Base-by-base conservation (phyloP, 1,140 invertebrate species). In the Chrysoperla carnea region DNA sequence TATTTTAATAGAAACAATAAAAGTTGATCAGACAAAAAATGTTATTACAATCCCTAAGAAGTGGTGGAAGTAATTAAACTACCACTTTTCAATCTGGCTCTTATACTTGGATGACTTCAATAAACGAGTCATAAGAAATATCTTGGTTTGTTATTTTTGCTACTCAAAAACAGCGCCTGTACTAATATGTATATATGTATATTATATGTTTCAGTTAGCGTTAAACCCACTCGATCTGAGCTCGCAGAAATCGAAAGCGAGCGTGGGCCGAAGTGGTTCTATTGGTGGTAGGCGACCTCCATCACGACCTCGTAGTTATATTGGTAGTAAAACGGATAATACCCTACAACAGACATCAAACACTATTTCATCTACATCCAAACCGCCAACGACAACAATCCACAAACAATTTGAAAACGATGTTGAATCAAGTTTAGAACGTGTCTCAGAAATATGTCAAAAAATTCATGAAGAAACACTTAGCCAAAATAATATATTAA, bases 211-310 rank as follows among this genome's bases (percentile, higher is more conserved):
- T 39, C 56, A 71, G 68, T 52, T 70, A 40, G 48, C 63, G 13
- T 49, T 67, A 28, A 67, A 67, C 47, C 67, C 64, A 45, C 53
- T 70, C 47, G 67, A 69, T 45, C 46, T 66, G 15, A 62, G 58
- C 29, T 62, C 63, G 36, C 59, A 68, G 49, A 66, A 67, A 52
- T 61, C 61, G 40, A 65, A 61, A 53, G 66, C 62, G 14, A 64
- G 55, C 44, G 58, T 68, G 37, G 64, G 62, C 41, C 52, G 67
- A 43, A 65, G 63, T 48, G 64, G 59, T 27, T 59, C 60, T 15
- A 60, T 62, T 43, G 52, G 60, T 14, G 49, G 54, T 37, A 55
- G 66, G 39, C 56, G 67, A 35, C 67, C 67, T 27, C 65, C 66
- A 17, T 58, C 67, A 9, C 54, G 66, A 41, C 56, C 58, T 39